Evolutionary conservation across 92 coral and sea anemone genomes (phyloP).

Genomic region (Actinernus sp.): DNA sequence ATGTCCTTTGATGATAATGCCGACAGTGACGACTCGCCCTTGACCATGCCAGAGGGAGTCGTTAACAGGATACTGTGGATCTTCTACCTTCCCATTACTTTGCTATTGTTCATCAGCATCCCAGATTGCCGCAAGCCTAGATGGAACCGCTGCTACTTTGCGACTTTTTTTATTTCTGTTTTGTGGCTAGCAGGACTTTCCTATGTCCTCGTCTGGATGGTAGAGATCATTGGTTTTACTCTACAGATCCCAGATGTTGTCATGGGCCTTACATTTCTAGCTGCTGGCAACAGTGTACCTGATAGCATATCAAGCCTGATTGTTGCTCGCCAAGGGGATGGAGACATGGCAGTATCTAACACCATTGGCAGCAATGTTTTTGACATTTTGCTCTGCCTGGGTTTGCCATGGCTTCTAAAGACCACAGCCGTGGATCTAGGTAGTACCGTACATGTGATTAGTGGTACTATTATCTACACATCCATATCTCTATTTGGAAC

Average conservation of each 20-base stretch:
- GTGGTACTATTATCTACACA: constrained; percentile 76
- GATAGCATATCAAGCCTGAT: constrained; percentile 83
- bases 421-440: constrained; percentile 60
- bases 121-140: constrained; percentile 79
- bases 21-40: constrained; percentile 1
- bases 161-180: constrained; percentile 60
- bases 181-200: constrained; percentile 76
- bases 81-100: constrained; percentile 41
- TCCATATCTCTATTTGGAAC: constrained; percentile 76
- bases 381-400: constrained; percentile 82
- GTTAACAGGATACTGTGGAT: constrained; percentile 51
- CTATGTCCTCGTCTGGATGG: constrained; percentile 87
- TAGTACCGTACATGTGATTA: constrained; percentile 46
- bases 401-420: constrained; percentile 81
- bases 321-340: constrained; percentile 87
- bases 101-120: constrained; percentile 62
- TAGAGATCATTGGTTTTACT: constrained; percentile 80
- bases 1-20: constrained; percentile 10
- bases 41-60: constrained; percentile 59
- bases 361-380: constrained; percentile 82
- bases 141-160: constrained; percentile 71
- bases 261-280: constrained; percentile 86
- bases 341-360: constrained; percentile 87
- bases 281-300: constrained; percentile 88
- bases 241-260: constrained; percentile 79